Evolutionary conservation across 2,113 vertebrate species (phyloP).

Genomic region (Galemys pyrenaicus): DNA sequence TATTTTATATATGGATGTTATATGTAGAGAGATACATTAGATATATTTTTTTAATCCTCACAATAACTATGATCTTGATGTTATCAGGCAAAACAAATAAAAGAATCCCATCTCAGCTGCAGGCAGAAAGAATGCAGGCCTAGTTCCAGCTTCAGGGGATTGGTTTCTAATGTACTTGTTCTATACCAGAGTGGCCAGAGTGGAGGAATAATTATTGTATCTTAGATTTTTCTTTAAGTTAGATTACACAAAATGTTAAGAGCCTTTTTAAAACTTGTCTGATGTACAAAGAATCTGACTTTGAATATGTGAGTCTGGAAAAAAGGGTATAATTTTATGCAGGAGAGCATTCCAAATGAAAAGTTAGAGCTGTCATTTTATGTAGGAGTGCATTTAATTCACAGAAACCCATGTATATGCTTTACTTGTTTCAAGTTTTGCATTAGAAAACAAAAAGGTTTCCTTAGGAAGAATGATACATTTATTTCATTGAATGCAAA

Average conservation of each 20-base stretch:
- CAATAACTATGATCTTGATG: too few species aligned
- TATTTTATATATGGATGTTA: too few species aligned
- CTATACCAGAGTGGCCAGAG: not conserved
- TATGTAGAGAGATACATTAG: too few species aligned
- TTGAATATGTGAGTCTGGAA: not conserved
- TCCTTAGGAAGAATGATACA: not conserved
- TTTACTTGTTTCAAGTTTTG: not conserved
- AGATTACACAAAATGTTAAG: not conserved
- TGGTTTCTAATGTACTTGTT: too few species aligned
- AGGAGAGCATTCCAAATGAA: not conserved
- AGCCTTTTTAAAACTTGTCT: conserved; percentile 31
- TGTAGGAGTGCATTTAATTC: not conserved
- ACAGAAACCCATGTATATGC: not conserved
- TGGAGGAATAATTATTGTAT: not conserved
- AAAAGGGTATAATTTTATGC: conserved; percentile 42
- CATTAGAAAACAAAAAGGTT: not conserved
- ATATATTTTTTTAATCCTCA: too few species aligned
- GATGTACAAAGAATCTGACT: conserved; percentile 11
- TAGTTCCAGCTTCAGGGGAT: too few species aligned
- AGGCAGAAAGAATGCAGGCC: too few species aligned
- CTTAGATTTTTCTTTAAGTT: conserved; percentile 41
- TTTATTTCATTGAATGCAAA: not conserved
- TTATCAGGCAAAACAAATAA: too few species aligned
- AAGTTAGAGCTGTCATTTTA: not conserved
- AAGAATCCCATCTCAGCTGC: too few species aligned